Evolutionary conservation across 2,797 vertebrate genomes (phyloP).

Genomic region (Vultur gryphus): DNA sequence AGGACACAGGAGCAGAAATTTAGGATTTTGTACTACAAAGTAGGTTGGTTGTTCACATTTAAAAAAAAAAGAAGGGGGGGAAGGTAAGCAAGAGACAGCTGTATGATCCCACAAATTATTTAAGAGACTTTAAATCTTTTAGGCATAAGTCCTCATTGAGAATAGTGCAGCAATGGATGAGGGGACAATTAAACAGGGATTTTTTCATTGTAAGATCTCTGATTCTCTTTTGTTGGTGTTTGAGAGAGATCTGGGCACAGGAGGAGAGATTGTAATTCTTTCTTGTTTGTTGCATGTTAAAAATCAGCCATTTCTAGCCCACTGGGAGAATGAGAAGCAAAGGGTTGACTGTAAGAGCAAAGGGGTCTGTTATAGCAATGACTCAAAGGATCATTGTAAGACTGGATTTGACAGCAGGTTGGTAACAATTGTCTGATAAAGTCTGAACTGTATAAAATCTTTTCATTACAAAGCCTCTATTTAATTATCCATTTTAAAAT

Average conservation of each 20-base stretch:
- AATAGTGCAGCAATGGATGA: not conserved
- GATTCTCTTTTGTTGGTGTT: not conserved
- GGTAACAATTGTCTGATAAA: not conserved
- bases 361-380: not conserved
- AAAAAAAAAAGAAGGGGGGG: fast-evolving
- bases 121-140: not conserved
- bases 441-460: not conserved
- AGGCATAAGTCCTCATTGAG: not conserved
- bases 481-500: not conserved
- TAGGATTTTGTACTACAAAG: not conserved
- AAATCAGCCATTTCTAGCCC: not conserved
- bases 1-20: not conserved
- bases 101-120: not conserved
- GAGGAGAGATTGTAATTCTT: not conserved
- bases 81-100: not conserved
- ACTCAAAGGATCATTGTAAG: not conserved
- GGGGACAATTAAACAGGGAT: not conserved
- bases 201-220: not conserved
- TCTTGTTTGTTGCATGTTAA: not conserved
- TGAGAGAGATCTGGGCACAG: not conserved
- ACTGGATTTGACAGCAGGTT: not conserved
- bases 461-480: not conserved
- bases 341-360: not conserved
- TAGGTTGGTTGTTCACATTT: not conserved
- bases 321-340: not conserved